A percentile compares a stretch with the other conserved stretches of the same genome.
Evolutionary conservation across 64 coral and sea anemone species (phyloP).

Genomic region (Montipora sp.): DNA sequence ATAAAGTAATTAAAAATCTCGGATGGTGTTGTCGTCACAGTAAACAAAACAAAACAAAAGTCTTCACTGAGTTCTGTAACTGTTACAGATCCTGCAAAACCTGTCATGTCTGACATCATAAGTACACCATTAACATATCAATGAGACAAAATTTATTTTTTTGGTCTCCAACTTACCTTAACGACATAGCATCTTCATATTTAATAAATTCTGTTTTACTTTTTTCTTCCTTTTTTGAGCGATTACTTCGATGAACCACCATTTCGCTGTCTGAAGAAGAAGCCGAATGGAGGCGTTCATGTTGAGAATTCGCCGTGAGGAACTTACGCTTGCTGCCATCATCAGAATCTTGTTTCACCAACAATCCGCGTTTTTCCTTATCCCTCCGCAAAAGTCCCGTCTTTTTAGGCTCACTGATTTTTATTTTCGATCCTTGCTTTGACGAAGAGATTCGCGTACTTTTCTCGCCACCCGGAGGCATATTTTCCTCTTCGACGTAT

Average conservation of each 20-base stretch:
- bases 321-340: not conserved
- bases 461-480: not conserved
- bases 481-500: not conserved
- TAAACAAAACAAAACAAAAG: no score
- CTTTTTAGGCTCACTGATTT: constrained; percentile 15
- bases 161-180: constrained; percentile 54
- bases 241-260: not conserved
- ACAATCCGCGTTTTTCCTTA: constrained; percentile 48
- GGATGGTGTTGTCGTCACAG: no score
- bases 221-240: constrained; percentile 32
- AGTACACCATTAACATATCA: not conserved
- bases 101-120: constrained; percentile 5
- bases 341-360: constrained; percentile 12
- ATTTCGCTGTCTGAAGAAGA: constrained; percentile 27
- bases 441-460: constrained; percentile 5
- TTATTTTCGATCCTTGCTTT: not conserved
- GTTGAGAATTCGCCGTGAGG: not conserved
- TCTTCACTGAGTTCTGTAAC: no score
- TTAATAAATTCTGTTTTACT: constrained; percentile 36
- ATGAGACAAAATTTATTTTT: not conserved
- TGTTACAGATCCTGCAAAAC: not conserved
- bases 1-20: no score
- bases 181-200: constrained; percentile 79
- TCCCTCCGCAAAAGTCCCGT: constrained; percentile 52
- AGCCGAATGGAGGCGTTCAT: not conserved